Conservation (phyloP, 2,888 invertebrate genomes). For the Syritta pipiens region DNA sequence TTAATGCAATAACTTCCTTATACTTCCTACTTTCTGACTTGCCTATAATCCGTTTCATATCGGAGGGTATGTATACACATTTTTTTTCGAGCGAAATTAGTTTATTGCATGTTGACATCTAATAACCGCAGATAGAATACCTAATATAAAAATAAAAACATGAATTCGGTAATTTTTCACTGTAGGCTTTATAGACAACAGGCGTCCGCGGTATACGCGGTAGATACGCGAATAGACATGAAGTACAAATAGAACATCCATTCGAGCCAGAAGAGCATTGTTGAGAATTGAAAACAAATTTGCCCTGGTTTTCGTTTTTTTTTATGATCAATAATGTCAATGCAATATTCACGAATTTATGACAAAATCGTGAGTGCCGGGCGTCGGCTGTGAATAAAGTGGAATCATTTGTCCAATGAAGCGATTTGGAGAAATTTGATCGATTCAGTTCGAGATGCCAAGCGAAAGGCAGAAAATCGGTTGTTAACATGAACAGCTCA, state of each 20-base stretch:
- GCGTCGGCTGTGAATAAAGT: no score
- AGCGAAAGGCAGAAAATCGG: neutral
- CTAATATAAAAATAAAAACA: slow-evolving; percentile 5
- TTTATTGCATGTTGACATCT: slow-evolving; percentile 53
- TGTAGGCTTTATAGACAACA: slow-evolving; percentile 3
- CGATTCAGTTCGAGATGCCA: neutral
- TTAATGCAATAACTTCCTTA: slow-evolving; percentile 13
- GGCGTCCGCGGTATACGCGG: no score
- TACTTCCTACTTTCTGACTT: neutral
- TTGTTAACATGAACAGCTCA: neutral
- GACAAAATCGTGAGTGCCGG: no score
- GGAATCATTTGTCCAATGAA: neutral
- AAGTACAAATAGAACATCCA: neutral
- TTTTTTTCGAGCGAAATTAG: slow-evolving; percentile 18
- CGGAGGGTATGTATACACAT: neutral
- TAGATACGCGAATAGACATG: no score
- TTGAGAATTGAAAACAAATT: slow-evolving; percentile 35
- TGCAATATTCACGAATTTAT: slow-evolving; percentile 27
- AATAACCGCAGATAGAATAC: slow-evolving; percentile 15
- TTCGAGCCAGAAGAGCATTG: neutral
- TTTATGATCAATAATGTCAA: slow-evolving; percentile 36
- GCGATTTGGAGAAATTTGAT: slow-evolving; percentile 1
- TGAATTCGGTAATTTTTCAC: neutral
- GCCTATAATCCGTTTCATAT: no score
- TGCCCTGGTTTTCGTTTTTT: slow-evolving; percentile 33